phyloP scores from a whole-genome alignment of 1,140 invertebrate genomes.

The Drepana arcuata region DNA sequence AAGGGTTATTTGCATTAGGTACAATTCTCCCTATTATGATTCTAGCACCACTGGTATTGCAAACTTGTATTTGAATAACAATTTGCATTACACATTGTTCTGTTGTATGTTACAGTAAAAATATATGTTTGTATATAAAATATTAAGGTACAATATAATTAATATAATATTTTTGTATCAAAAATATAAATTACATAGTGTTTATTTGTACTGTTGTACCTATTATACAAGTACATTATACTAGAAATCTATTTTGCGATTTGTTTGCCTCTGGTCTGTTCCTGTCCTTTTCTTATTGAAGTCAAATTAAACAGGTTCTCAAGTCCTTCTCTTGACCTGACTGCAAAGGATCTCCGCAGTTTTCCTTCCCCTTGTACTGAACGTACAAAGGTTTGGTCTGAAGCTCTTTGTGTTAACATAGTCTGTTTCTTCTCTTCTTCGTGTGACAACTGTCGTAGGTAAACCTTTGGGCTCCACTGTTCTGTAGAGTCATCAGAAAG shows the following conservation, averaged over 20 bases:
- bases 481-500: slow-evolving; percentile 35
- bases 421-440: slow-evolving; percentile 23
- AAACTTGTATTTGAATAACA: too few relatives aligned
- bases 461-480: slow-evolving; percentile 27
- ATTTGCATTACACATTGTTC: too few relatives aligned
- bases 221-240: too few relatives aligned
- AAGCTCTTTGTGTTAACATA: slow-evolving; percentile 21
- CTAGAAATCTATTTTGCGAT: slow-evolving; percentile 17
- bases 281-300: slow-evolving; percentile 36
- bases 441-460: slow-evolving; percentile 31
- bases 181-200: too few relatives aligned
- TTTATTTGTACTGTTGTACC: too few relatives aligned
- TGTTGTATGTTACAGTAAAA: too few relatives aligned
- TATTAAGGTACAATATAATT: too few relatives aligned
- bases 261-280: slow-evolving; percentile 38
- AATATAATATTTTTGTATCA: too few relatives aligned
- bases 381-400: slow-evolving; percentile 41
- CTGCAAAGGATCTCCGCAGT: slow-evolving; percentile 53
- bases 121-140: too few relatives aligned
- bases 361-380: slow-evolving; percentile 40
- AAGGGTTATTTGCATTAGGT: too few relatives aligned
- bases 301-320: slow-evolving; percentile 54
- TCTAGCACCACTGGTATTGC: too few relatives aligned
- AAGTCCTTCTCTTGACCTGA: slow-evolving; percentile 54
- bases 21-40: too few relatives aligned